Percentiles rank a stretch among this genome's conserved stretches.
phyloP scores from a whole-genome alignment of 2,113 vertebrate species.

The Pedionomus torquatus region DNA sequence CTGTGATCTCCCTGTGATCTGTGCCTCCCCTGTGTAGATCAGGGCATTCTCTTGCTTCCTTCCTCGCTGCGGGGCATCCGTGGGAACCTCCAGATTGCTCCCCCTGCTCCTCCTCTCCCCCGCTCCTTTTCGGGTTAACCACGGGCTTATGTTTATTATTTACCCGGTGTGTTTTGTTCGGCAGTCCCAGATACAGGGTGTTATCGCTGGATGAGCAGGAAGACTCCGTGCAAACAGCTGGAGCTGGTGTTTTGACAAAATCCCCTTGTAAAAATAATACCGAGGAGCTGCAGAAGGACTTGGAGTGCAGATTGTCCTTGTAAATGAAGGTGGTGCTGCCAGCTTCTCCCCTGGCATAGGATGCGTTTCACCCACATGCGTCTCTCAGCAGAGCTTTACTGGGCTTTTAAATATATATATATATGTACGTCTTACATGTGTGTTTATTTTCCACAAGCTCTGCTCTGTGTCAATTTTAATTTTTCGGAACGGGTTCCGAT shows the following conservation, averaged over 20 bases:
- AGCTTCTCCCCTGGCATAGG: background rate
- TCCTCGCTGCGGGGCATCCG: background rate
- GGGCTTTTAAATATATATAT: background rate
- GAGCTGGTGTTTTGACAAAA: background rate
- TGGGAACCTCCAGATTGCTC: constrained; percentile 7
- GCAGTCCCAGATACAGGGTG: background rate
- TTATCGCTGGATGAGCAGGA: background rate
- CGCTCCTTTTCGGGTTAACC: background rate
- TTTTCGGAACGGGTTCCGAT: background rate
- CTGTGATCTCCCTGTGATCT: constrained; percentile 44
- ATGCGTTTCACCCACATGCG: background rate
- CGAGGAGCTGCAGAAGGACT: background rate
- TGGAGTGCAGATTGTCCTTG: background rate
- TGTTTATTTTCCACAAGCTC: background rate
- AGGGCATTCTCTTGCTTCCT: constrained; percentile 22
- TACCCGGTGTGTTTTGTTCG: background rate
- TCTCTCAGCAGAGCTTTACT: background rate
- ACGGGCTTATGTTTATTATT: background rate
- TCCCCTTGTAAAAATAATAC: background rate
- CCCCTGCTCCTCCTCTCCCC: background rate
- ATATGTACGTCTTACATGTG: background rate
- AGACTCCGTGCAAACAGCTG: background rate
- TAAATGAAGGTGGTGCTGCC: background rate
- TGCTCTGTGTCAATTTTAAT: background rate
- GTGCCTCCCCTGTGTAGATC: constrained; percentile 7